A percentile compares a stretch with the other conserved stretches of the same genome.
Conservation (phyloP, 23 tunicate species). For the Ascidia mentula region DNA sequence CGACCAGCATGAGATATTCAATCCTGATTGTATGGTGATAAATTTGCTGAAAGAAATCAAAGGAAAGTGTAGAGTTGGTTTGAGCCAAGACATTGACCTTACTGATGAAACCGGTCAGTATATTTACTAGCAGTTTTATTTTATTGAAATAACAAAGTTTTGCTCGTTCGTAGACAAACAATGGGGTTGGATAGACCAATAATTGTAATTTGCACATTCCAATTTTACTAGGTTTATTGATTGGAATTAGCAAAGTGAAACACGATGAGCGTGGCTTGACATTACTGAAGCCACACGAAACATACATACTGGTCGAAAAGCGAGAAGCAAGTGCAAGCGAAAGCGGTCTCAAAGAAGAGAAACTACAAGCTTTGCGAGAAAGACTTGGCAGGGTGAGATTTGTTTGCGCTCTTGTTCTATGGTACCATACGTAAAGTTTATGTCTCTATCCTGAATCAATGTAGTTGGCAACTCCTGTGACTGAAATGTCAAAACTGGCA, state of each 20-base stretch:
- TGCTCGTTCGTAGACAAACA: too few species aligned
- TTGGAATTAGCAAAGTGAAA: constrained; percentile 20
- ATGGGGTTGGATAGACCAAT: too few species aligned
- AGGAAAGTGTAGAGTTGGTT: constrained; percentile 34
- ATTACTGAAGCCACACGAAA: constrained; percentile 20
- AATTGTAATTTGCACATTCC: too few species aligned
- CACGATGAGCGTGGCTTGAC: constrained; percentile 24
- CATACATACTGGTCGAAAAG: constrained; percentile 61
- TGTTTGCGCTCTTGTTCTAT: too few species aligned
- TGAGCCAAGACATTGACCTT: constrained; percentile 36
- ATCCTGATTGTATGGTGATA: constrained; percentile 64
- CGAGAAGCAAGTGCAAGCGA: neutral
- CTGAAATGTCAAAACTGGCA: too few species aligned
- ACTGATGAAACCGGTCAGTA: constrained; percentile 74
- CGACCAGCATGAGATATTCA: constrained; percentile 42
- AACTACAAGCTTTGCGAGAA: neutral
- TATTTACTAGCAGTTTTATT: neutral
- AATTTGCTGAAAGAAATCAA: constrained; percentile 49
- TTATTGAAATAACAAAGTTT: neutral
- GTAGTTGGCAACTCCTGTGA: too few species aligned
- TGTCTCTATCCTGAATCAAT: too few species aligned
- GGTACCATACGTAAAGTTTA: too few species aligned
- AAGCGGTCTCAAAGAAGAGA: neutral
- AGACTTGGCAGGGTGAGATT: neutral
- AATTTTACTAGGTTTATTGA: constrained; percentile 32